phyloP scores from a whole-genome alignment of 2,888 invertebrate genomes.

The Tupiocoris notatus region DNA sequence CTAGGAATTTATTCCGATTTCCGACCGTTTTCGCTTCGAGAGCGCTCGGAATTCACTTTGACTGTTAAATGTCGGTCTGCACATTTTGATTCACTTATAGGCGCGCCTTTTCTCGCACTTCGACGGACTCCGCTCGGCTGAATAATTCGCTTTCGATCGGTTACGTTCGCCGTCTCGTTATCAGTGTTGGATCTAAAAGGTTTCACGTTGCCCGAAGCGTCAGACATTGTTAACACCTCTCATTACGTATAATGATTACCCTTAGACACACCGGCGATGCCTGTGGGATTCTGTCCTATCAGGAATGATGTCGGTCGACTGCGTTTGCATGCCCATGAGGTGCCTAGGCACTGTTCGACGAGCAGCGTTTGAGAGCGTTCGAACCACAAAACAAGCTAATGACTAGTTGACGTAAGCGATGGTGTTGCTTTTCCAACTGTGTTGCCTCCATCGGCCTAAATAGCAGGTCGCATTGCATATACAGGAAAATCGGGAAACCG shows the following conservation, averaged over 20 bases:
- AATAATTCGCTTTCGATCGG: neutral
- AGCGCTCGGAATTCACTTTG: neutral
- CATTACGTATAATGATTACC: neutral
- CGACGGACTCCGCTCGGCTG: neutral
- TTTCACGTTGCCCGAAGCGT: neutral
- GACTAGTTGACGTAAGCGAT: too few relatives aligned
- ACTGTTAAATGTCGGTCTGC: neutral
- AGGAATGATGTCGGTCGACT: neutral
- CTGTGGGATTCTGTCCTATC: neutral
- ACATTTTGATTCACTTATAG: neutral
- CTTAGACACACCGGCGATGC: neutral
- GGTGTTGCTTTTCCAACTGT: too few relatives aligned
- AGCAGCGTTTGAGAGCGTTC: too few relatives aligned
- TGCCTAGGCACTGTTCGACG: too few relatives aligned
- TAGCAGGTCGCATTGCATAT: too few relatives aligned
- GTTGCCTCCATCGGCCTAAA: too few relatives aligned
- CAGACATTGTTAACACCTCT: neutral
- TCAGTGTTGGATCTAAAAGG: neutral
- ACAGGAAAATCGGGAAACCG: too few relatives aligned
- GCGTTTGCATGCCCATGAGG: neutral
- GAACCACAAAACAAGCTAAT: too few relatives aligned
- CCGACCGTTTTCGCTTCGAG: neutral
- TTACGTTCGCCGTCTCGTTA: neutral
- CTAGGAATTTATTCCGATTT: conserved; percentile 1
- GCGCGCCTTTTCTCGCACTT: neutral